Evolutionary conservation across 2,797 vertebrate species (phyloP), one percentile per base, ranked within the genome.

Genomic region (Sylvia borin): DNA sequence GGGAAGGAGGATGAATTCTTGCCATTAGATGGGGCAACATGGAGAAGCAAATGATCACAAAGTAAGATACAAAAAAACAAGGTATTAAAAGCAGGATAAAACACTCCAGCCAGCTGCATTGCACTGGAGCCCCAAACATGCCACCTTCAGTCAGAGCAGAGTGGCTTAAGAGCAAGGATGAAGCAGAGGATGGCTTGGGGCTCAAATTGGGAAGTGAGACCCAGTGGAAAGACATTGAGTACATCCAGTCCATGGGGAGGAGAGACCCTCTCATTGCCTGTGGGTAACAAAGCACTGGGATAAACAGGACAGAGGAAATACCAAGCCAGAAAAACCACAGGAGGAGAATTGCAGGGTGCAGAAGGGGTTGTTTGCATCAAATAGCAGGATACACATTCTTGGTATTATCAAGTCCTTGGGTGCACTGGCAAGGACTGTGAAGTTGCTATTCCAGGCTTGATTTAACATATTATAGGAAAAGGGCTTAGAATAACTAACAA

Each of bases 231-330:
- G 12, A 24, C 43, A 45, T 0, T 31, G 17, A 65, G 31, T 13
- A 24, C 1, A 0, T 61, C 43, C 5, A 2, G 36, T 16, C 48
- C 1, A 2, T 0, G 8, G 25, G 55, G 7, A 90, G 18, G 34
- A 84, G 38, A 40, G 51, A 73, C 27, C n/a, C 2, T 3, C 22
- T 45, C 24, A 21, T 38, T 60, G 51, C 24, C 73, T 51, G 42
- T 11, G 15, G 22, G 34, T 68, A 76, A 57, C 27, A 70, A 65
- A 92, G 60, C 64, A 16, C 58, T 72, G 51, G 31, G 36, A 51
- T 76, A 73, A 68, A 85, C 36, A 91, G 40, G 67, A 61, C 50
- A 76, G 62, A 53, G 34, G 8, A 77, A 88, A 65, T 10, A 62
- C 6, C 4, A 38, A 58, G 19, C 43, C 64, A 60, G 71, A 76